phyloP scores from a whole-genome alignment of 2,888 invertebrate genomes.

The Eretmocerus hayati region DNA sequence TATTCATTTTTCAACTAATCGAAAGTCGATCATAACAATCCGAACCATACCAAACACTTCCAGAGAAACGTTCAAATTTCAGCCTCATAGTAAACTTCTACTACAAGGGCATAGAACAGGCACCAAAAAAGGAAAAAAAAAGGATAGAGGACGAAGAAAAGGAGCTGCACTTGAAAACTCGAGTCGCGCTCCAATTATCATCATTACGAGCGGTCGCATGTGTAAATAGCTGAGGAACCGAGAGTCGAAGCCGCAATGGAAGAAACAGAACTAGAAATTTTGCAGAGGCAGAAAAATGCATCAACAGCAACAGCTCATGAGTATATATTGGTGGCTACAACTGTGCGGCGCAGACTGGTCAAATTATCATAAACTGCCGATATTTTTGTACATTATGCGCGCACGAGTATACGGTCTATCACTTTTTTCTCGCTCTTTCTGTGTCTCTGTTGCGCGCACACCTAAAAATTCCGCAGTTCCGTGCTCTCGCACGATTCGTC shows the following conservation, averaged over 20 bases:
- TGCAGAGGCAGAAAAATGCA: too few relatives aligned
- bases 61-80: too few relatives aligned
- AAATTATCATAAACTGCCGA: slow-evolving; percentile 41
- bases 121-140: too few relatives aligned
- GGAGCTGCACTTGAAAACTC: not conserved
- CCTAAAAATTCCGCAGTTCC: slow-evolving; percentile 29
- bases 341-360: slow-evolving; percentile 24
- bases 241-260: not conserved
- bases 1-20: too few relatives aligned
- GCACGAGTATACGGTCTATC: not conserved
- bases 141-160: too few relatives aligned
- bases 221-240: slow-evolving; percentile 16
- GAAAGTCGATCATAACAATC: too few relatives aligned
- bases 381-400: slow-evolving; percentile 32
- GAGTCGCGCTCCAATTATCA: slow-evolving; percentile 14
- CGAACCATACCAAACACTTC: too few relatives aligned
- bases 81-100: too few relatives aligned
- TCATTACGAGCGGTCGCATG: slow-evolving; percentile 20
- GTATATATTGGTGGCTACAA: slow-evolving; percentile 17
- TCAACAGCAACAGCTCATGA: too few relatives aligned
- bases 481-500: slow-evolving; percentile 31
- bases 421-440: not conserved
- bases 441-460: slow-evolving; percentile 11
- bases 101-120: too few relatives aligned
- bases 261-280: slow-evolving; percentile 5